These are phyloP conservation scores for Catocala fraxini DNA, from an alignment of 2,888 invertebrate species.

Conservation along the genomic window DNA sequence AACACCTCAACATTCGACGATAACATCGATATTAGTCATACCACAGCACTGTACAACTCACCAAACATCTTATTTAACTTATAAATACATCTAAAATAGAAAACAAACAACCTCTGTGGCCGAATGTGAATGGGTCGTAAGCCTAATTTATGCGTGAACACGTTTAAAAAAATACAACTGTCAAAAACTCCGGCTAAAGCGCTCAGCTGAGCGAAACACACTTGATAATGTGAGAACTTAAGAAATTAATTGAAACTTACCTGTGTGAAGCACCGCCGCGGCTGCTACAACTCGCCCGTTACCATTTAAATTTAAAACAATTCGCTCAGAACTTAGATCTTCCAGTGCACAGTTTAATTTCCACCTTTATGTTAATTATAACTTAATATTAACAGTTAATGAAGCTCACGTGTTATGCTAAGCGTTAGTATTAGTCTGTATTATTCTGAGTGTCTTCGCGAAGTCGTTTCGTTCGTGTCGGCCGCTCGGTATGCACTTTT, in stretches of 20 bases:
- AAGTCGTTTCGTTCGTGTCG: slow-evolving; percentile 80
- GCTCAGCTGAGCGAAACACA: slow-evolving; percentile 48
- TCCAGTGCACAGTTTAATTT: slow-evolving; percentile 69
- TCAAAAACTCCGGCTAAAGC: slow-evolving; percentile 51
- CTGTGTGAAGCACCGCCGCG: slow-evolving; percentile 61
- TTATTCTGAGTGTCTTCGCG: slow-evolving; percentile 58
- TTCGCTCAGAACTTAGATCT: slow-evolving; percentile 51
- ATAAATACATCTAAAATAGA: slow-evolving; percentile 22
- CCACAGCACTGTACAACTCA: slow-evolving; percentile 29
- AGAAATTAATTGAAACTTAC: slow-evolving; percentile 61
- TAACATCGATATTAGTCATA: slow-evolving; percentile 42
- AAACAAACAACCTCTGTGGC: slow-evolving; percentile 18
- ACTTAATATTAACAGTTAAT: slow-evolving; percentile 63
- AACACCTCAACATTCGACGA: slow-evolving; percentile 49
- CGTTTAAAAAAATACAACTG: slow-evolving; percentile 63
- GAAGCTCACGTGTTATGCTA: slow-evolving; percentile 77
- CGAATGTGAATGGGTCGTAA: slow-evolving; percentile 42
- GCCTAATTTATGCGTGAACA: slow-evolving; percentile 67
- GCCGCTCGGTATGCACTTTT: slow-evolving; percentile 75
- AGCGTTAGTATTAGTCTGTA: slow-evolving; percentile 67
- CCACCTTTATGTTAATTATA: slow-evolving; percentile 73
- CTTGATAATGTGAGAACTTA: slow-evolving; percentile 23
- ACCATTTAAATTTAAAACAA: slow-evolving; percentile 57
- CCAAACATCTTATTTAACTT: slow-evolving; percentile 12
- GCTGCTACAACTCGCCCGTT: slow-evolving; percentile 54